phyloP scores from a whole-genome alignment of 2,797 vertebrate genomes.

The Myotis vivesi region DNA sequence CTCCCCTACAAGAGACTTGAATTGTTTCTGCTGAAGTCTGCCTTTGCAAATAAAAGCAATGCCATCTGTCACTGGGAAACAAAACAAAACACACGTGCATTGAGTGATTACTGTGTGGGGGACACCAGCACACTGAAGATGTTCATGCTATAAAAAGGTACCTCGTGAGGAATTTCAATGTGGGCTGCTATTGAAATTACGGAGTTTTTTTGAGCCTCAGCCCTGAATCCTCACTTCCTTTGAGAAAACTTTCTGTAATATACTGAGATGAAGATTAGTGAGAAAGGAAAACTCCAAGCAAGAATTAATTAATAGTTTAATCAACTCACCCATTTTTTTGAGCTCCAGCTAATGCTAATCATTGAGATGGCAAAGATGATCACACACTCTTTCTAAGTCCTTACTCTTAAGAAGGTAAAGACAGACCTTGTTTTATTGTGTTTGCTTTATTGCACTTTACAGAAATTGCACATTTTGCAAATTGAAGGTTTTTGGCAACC shows the following conservation, averaged over 20 bases:
- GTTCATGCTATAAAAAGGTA: background rate
- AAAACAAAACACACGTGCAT: background rate
- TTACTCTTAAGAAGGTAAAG: background rate
- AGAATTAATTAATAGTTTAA: slow-evolving; percentile 58
- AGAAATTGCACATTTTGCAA: background rate
- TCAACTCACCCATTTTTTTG: slow-evolving; percentile 1
- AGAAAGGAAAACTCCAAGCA: slow-evolving; percentile 32
- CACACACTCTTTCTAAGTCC: background rate
- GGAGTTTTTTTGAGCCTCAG: background rate
- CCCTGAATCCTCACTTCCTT: background rate
- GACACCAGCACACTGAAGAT: background rate
- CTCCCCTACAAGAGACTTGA: background rate
- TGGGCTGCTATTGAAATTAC: background rate
- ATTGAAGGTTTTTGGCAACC: background rate
- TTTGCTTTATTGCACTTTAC: background rate
- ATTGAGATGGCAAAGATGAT: background rate
- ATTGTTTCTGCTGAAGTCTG: background rate
- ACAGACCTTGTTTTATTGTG: background rate
- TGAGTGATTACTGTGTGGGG: background rate
- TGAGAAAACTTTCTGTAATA: background rate
- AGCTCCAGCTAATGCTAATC: slow-evolving; percentile 7
- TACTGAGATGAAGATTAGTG: background rate
- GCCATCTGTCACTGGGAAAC: background rate
- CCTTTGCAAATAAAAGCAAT: slow-evolving; percentile 33
- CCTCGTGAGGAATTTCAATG: background rate